Base-by-base conservation (phyloP, 1,140 invertebrate genomes). In the Drosophila bifasciata region DNA sequence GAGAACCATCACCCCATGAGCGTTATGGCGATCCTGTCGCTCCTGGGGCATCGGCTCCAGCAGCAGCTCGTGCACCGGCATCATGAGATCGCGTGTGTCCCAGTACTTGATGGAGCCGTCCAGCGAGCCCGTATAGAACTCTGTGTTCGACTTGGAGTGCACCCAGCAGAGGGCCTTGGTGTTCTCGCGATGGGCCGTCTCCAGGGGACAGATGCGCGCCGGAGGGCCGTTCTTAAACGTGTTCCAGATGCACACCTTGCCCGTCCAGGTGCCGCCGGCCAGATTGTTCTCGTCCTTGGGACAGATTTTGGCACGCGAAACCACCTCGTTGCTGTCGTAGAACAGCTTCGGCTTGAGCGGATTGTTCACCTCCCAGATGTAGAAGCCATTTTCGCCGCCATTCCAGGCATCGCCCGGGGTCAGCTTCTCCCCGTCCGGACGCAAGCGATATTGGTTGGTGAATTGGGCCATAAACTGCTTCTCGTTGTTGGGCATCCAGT, bases 351-450 rank as follows among this genome's bases (percentile, higher is more conserved):
- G 97, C 72, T 94, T 94, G 68, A 96, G 97, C 32, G 97, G 96
- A 90, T 96, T 97, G 81, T 96, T 95, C 11, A 97, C 92, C 92
- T 98, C 96, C 97, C 97, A 99, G 68, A 98, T 94, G 76, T 95
- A 98, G 46, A 86, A 73, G 36, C 92, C 93, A 74, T 95, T 94
- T 0, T 32, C 6, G 41, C 79, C 11, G 89, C 91, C 44, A 86
- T 85, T 57, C 91, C 92, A 90, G 94, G 94, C 43, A 28, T 76
- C 79, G 0, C 28, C 63, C 43, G 85, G 76, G 0, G 63, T 13
- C 41, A 69, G 3, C 11, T 41, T 57, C 0, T 57, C 58, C 1
- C 36, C 19, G 0, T 52, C 39, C 48, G 19, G n/a, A 40, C 3
- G 13, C 40, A 52, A 9, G 1, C 4, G 13, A 17, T 44, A 76